Conservation (phyloP, 2,888 invertebrate species). For the Eutolmus rufibarbis region DNA sequence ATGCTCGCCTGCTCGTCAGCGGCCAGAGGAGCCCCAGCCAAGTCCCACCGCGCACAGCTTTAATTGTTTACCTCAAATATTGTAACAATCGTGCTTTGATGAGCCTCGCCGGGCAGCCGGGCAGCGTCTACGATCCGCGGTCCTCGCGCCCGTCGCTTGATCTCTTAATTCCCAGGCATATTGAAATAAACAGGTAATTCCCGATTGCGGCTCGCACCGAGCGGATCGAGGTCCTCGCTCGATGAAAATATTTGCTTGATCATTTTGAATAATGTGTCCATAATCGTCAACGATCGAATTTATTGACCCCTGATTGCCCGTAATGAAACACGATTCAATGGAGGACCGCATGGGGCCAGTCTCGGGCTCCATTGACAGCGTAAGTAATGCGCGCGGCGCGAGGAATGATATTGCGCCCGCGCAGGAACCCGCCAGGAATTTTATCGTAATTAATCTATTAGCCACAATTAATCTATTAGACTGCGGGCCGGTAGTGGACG, state of each 20-base stretch:
- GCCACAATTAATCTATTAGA: conserved; percentile 28
- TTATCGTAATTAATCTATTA: conserved; percentile 39
- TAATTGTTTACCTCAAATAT: conserved; percentile 34
- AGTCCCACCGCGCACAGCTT: not conserved
- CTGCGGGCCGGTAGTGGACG: conserved; percentile 9
- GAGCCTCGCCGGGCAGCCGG: not conserved
- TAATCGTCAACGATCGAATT: conserved; percentile 35
- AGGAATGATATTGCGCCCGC: conserved; percentile 13
- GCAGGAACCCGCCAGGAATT: conserved; percentile 12
- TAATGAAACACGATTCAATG: conserved; percentile 38
- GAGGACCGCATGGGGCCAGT: conserved; percentile 16
- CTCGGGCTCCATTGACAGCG: not conserved
- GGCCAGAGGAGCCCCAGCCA: not conserved
- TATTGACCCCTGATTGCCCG: conserved; percentile 38
- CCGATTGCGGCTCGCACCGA: not conserved
- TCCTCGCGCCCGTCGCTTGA: conserved; percentile 19
- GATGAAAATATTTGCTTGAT: conserved; percentile 37
- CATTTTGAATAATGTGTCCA: conserved; percentile 36
- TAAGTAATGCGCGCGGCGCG: not conserved
- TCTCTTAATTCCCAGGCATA: conserved; percentile 36
- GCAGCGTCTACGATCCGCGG: conserved; percentile 6
- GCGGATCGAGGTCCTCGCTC: not conserved
- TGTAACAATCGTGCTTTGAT: conserved; percentile 36
- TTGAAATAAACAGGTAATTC: conserved; percentile 38
- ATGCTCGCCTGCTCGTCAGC: not conserved